These are phyloP conservation scores for Gila orcuttii DNA, from an alignment of 2,113 vertebrate species.

Conservation along the genomic window DNA sequence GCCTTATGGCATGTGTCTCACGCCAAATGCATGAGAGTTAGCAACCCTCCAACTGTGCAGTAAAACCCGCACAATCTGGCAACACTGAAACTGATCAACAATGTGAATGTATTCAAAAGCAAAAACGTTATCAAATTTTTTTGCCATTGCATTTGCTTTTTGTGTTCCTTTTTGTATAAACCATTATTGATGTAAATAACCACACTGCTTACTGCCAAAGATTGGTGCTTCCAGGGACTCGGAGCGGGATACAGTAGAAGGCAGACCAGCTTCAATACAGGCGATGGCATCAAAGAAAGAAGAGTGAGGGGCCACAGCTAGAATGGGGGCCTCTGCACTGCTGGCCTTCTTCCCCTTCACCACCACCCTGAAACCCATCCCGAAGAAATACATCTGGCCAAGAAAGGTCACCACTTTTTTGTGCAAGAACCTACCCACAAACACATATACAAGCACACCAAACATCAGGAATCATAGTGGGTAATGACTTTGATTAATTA, in stretches of 20 bases:
- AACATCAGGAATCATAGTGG: not conserved
- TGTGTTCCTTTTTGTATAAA: not conserved
- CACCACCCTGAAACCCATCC: constrained; percentile 88
- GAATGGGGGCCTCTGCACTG: constrained; percentile 83
- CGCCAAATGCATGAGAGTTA: no score
- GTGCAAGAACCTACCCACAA: constrained; percentile 78
- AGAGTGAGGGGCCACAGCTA: constrained; percentile 92
- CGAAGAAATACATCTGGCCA: constrained; percentile 80
- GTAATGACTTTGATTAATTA: not conserved
- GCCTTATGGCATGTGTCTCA: no score
- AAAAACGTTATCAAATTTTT: not conserved
- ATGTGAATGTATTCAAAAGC: not conserved
- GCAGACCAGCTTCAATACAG: constrained; percentile 84
- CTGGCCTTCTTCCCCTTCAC: constrained; percentile 82
- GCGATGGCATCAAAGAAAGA: constrained; percentile 93
- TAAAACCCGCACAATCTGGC: no score
- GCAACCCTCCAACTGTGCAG: no score
- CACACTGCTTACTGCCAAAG: constrained; percentile 86
- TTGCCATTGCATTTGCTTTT: not conserved
- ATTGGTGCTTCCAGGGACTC: constrained; percentile 87
- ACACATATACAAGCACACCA: constrained; percentile 40
- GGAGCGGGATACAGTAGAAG: constrained; percentile 87
- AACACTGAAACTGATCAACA: not conserved
- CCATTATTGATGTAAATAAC: not conserved
- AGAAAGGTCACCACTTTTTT: constrained; percentile 74